Percentiles rank a stretch among this genome's conserved stretches.
These are phyloP conservation scores for Drosophila infuscata DNA, from an alignment of 2,888 invertebrate species.

Conservation along the genomic window DNA sequence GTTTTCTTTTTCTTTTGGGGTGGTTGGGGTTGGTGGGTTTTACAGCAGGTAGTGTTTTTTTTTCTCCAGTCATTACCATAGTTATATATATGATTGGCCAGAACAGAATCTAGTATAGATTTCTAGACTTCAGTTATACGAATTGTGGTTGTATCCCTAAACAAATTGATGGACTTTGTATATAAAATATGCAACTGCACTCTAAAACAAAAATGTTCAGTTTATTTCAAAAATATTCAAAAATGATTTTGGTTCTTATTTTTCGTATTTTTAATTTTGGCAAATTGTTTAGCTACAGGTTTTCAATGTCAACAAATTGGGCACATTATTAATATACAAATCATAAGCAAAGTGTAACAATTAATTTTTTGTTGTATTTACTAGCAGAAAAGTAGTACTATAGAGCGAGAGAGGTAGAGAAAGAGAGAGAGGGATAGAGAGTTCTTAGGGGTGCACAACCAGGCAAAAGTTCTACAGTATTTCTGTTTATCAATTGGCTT, in stretches of 20 bases:
- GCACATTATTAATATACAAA: slow-evolving; percentile 65
- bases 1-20: slow-evolving; percentile 36
- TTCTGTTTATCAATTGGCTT: not conserved
- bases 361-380: slow-evolving; percentile 80
- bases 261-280: slow-evolving; percentile 31
- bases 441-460: not conserved
- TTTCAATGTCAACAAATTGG: slow-evolving; percentile 77
- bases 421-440: slow-evolving; percentile 13
- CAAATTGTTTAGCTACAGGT: slow-evolving; percentile 85
- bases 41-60: slow-evolving; percentile 42
- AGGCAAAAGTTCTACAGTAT: slow-evolving; percentile 27
- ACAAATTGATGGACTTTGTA: slow-evolving; percentile 56
- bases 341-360: slow-evolving; percentile 56
- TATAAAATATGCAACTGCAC: slow-evolving; percentile 52
- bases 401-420: slow-evolving; percentile 21
- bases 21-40: slow-evolving; percentile 45
- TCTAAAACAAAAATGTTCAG: slow-evolving; percentile 58
- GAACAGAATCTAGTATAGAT: slow-evolving; percentile 54
- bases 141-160: slow-evolving; percentile 55
- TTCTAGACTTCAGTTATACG: slow-evolving; percentile 46
- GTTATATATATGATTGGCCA: slow-evolving; percentile 73
- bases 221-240: slow-evolving; percentile 71
- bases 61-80: slow-evolving; percentile 85
- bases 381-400: slow-evolving; percentile 52
- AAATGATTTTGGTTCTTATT: slow-evolving; percentile 37